These are phyloP conservation scores for Anolis carolinensis DNA, from an alignment of 2,113 vertebrate genomes.

Conservation along the genomic window DNA sequence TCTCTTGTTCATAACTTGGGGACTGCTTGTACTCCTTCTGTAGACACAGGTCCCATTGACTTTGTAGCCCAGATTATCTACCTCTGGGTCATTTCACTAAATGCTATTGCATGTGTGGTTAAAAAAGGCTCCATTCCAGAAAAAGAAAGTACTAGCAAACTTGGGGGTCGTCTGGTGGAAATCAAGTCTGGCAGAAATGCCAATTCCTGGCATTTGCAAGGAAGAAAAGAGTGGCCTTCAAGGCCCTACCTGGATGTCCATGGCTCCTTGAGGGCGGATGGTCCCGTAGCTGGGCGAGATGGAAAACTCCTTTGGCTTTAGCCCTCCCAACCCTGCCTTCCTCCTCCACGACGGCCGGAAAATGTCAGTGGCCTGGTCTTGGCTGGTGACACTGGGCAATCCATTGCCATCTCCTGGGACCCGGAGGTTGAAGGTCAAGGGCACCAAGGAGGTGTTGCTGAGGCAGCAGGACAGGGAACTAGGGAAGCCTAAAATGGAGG, in stretches of 20 bases:
- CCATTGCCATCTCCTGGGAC: slow-evolving; percentile 80
- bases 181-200: too few species aligned
- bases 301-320: slow-evolving; percentile 79
- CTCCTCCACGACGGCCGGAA: slow-evolving; percentile 54
- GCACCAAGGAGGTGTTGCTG: slow-evolving; percentile 82
- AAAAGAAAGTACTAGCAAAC: too few species aligned
- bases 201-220: too few species aligned
- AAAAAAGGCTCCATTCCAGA: too few species aligned
- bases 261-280: slow-evolving; percentile 67
- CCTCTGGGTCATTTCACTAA: too few species aligned
- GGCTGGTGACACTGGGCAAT: slow-evolving; percentile 68
- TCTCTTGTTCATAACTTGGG: too few species aligned
- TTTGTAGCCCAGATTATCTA: too few species aligned
- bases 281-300: slow-evolving; percentile 74
- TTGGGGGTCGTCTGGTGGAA: too few species aligned
- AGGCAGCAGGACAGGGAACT: slow-evolving; percentile 76
- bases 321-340: neutral
- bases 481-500: slow-evolving; percentile 79
- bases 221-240: too few species aligned
- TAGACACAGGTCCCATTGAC: too few species aligned
- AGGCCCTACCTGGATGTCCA: slow-evolving; percentile 83
- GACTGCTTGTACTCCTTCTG: too few species aligned
- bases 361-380: slow-evolving; percentile 49
- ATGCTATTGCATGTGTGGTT: too few species aligned
- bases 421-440: slow-evolving; percentile 82